These are phyloP conservation scores for Pterocles burchelli DNA, from an alignment of 2,113 vertebrate genomes.

Conservation along the genomic window DNA sequence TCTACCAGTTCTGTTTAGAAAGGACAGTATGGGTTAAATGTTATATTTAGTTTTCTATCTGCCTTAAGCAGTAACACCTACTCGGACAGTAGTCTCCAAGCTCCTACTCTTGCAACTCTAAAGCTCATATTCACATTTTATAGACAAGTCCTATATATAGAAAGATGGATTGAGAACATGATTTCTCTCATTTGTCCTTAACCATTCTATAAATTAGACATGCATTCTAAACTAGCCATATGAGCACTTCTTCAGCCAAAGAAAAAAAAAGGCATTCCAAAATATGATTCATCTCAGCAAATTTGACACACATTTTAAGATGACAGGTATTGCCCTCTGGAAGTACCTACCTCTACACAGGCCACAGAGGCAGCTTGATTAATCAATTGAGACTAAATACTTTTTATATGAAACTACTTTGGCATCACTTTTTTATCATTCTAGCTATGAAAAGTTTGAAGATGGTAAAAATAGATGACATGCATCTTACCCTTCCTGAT, in stretches of 20 bases:
- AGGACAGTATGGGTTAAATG: not conserved
- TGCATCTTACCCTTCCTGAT: not conserved
- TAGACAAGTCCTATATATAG: not conserved
- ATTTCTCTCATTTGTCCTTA: not conserved
- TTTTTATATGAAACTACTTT: not conserved
- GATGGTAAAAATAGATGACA: not conserved
- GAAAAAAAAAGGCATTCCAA: not conserved
- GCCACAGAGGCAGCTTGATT: not conserved
- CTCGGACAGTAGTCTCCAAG: not conserved
- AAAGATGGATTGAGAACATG: not conserved
- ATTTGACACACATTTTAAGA: not conserved
- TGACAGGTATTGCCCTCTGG: not conserved
- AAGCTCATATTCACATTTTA: not conserved
- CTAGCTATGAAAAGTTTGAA: not conserved
- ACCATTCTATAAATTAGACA: not conserved
- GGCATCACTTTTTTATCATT: not conserved
- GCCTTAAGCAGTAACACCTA: not conserved
- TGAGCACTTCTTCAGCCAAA: not conserved
- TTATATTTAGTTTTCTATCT: not conserved
- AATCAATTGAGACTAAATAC: not conserved
- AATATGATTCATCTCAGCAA: not conserved
- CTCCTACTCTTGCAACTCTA: not conserved
- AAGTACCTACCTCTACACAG: not conserved
- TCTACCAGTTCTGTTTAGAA: not conserved
- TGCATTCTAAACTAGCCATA: not conserved